Base-by-base conservation (phyloP, 2,888 invertebrate species). In the Eretmocerus hayati region DNA sequence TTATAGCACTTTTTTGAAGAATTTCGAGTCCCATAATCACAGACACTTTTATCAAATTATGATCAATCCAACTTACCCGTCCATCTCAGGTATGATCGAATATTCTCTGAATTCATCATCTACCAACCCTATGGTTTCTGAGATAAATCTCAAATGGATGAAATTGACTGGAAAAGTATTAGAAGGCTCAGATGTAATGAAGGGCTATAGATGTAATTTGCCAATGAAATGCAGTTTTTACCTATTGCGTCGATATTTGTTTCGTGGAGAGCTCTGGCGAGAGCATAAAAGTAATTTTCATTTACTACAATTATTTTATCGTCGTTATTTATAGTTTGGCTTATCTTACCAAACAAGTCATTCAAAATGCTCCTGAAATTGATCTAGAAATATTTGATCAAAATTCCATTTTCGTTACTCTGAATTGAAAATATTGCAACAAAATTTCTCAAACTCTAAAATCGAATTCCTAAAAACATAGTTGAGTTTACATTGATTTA, bases 121-220 rank as follows among this genome's bases (percentile, higher is more conserved):
- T 9, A 46, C 51, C 1, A 46, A 42, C n/a, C 54, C 54, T 18
- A 54, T 51, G 3, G 51, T 54, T 20, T 51, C 51, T 9, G 51
- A 43, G 21, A 54, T 26, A 23, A 46, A 51, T 37, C 51, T 31
- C 26, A 54, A 46, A 20, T 51, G 46, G 15, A 51, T 18, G 26
- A 46, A 54, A 15, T 54, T 31, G 9, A 16, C 54, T 54, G 32
- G 26, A 45, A 45, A 15, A 33, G 15, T n/a, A n/a, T n/a, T n/a
- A n/a, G n/a, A n/a, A n/a, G n/a, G n/a, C n/a, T n/a, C 6, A 30
- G 8, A 30, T 9, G 30, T 35, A 35, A 35, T 35, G 4, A 5
- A 3, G 8, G 3, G 4, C 15, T 4, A 3, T 31, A 15, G 31
- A 4, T 31, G 4, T 6, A 3, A 18, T n/a, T n/a, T n/a, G n/a